These are phyloP conservation scores for Radopholus similis DNA, from an alignment of 1,140 invertebrate genomes.

Conservation along the genomic window DNA sequence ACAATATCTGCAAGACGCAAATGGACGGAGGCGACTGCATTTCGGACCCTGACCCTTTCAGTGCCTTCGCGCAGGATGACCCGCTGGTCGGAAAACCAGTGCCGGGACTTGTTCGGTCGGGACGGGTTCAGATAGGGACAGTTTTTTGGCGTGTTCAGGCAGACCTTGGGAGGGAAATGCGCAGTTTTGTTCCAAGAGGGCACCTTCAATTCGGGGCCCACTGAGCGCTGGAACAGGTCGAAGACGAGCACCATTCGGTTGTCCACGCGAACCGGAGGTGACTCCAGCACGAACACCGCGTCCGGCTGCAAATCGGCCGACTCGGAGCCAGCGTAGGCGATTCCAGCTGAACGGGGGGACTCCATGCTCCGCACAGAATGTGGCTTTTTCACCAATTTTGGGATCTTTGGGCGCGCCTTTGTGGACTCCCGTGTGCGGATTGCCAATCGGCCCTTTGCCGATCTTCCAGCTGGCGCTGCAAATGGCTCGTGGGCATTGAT, in stretches of 20 bases:
- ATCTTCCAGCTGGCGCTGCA: constrained; percentile 35
- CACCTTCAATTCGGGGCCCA: constrained; percentile 45
- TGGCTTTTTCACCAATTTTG: constrained; percentile 33
- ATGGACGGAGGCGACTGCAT: constrained; percentile 2
- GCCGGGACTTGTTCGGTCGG: constrained; percentile 29
- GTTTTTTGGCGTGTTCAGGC: constrained; percentile 43
- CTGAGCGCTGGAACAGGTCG: constrained; percentile 45
- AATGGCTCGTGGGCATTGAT: background rate
- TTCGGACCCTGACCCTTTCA: constrained; percentile 23
- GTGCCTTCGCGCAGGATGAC: constrained; percentile 24
- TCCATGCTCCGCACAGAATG: too few species aligned
- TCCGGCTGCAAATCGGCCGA: constrained; percentile 27
- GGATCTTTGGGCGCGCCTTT: constrained; percentile 24
- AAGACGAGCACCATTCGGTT: constrained; percentile 35
- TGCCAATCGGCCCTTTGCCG: constrained; percentile 28
- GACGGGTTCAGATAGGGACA: constrained; percentile 42
- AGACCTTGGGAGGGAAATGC: constrained; percentile 20
- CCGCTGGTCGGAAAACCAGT: constrained; percentile 36
- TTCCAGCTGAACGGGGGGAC: constrained; percentile 25
- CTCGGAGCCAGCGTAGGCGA: constrained; percentile 41
- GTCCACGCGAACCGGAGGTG: constrained; percentile 16
- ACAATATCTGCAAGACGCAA: constrained; percentile 35
- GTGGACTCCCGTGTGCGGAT: constrained; percentile 44
- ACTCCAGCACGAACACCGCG: constrained; percentile 46
- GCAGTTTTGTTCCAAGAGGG: background rate